Evolutionary conservation across 2,888 invertebrate genomes (phyloP), one percentile per base, ranked within the genome.

Genomic region (Uropetala carovei): DNA sequence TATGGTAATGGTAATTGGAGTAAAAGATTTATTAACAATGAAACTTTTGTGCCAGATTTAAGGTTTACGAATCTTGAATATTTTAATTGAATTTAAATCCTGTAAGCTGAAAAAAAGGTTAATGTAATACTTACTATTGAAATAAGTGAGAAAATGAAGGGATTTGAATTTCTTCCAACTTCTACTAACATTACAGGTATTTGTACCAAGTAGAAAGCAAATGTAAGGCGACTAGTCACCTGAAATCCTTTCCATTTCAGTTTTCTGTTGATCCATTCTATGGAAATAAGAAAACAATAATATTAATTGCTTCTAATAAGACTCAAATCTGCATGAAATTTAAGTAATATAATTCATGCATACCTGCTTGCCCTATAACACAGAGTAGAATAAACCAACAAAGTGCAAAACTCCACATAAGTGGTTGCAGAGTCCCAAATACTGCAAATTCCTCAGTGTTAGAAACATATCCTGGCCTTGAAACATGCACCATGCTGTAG

Each of bases 331-430:
- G 9, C 18, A 30, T 16, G 27, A 86, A 86, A 30, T 85, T 13
- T 16, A 75, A 22, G 5, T 43, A 27, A 59, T 60, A 3, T 5
- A 30, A 27, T 16, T 86, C 16, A 27, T 16, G n/a, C 91, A 27
- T 64, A 82, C 92, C 92, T 86, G 91, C 93, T 64, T 92, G 91
- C 7, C 92, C 91, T 13, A 85, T 85, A 8, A 89, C 91, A 59
- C 93, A 93, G 81, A 83, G 22, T 57, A 81, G 86, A 43, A 93
- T 91, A 81, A 93, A 68, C 93, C 93, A 93, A 75, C 93, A 86
- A 2, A 93, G 30, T 13, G 93, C 86, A 83, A 57, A 92, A 59
- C 92, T 92, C 92, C 92, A 93, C 13, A 92, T n/a, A 59, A 93
- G 16, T 18, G 93, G 92, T 59, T 93, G 93, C 9, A 92, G 11